Base-by-base conservation (phyloP, 2,113 vertebrate genomes). In the Boleophthalmus pectinirostris region DNA sequence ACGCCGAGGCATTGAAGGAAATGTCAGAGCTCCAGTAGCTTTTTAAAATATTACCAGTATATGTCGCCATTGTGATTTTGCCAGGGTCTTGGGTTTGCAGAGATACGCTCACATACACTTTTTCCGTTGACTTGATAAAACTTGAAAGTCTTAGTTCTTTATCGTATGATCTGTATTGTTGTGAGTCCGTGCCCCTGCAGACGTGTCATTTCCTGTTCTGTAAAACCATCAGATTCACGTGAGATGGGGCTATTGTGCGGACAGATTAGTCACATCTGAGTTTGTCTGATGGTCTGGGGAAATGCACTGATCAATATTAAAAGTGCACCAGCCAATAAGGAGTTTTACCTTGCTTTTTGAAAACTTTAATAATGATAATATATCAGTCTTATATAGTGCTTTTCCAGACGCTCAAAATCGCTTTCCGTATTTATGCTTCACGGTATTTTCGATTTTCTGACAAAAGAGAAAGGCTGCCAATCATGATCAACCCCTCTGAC, bases 141-240 rank as follows among this genome's bases (percentile, higher is more conserved):
- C n/a, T 58, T 24, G 54, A 14, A 13, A 57, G 23, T 16, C 5
- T 29, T 18, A 33, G 25, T 61, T 64, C 16, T 38, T 64, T 64
- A 43, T 64, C 61, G 1, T 11, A 38, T 43, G 33, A 15, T 38
- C 43, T 20, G 25, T 35, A 35, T 35, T 20, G 60, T 35, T 18
- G 21, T 25, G 56, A 25, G 23, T 58, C 14, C 24, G 23, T 7
- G 24, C 12, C 58, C 58, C 15, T 35, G 60, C 15, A 7, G 60
- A 15, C 60, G 29, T 64, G 61, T 64, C 61, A 64, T 64, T 64
- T 64, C 61, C 61, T 64, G 61, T 64, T 43, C 21, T 21, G 35
- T 20, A 64, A 64, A 64, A 35, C 18, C 11, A 64, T 64, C 29
- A n/a, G 61, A 64, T 64, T n/a, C n/a, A 11, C n/a, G 33, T 38